Percentiles rank a stretch among this genome's conserved stretches.
phyloP scores from a whole-genome alignment of 2,113 vertebrate species.

The Myrmecophaga tridactyla region DNA sequence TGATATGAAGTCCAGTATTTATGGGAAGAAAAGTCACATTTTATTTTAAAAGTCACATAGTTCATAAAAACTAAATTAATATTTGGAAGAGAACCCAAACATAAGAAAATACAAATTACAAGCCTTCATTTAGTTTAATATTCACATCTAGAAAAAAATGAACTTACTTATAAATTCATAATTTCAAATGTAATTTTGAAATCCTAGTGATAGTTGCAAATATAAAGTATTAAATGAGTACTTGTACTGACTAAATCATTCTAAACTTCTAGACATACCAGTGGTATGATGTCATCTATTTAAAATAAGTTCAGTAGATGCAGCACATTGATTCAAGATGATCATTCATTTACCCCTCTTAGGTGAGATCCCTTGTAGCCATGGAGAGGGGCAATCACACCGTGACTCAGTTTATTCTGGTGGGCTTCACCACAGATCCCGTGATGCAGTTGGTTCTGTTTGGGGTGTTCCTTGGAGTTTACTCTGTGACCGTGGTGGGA shows the following conservation, averaged over 20 bases:
- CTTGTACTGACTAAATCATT: not conserved
- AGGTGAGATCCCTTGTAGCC: not conserved
- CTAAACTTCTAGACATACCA: not conserved
- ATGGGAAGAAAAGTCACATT: not conserved
- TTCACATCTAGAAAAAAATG: not conserved
- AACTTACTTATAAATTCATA: not conserved
- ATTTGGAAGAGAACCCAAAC: not conserved
- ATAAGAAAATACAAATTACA: not conserved
- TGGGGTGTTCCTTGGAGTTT: not conserved
- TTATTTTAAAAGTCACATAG: not conserved
- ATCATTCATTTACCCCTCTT: not conserved
- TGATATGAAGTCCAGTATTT: not conserved
- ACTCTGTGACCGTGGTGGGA: not conserved
- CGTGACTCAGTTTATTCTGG: constrained; percentile 32
- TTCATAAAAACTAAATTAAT: not conserved
- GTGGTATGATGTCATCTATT: not conserved
- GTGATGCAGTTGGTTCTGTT: constrained; percentile 7
- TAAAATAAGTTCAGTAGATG: not conserved
- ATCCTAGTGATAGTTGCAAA: not conserved
- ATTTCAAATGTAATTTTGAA: not conserved
- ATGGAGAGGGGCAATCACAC: constrained; percentile 31
- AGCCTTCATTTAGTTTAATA: not conserved
- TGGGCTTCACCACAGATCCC: constrained; percentile 36
- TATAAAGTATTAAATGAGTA: not conserved
- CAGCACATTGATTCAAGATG: not conserved